These are phyloP conservation scores for Macroglossus sobrinus DNA, from an alignment of 2,113 vertebrate genomes.

Conservation along the genomic window DNA sequence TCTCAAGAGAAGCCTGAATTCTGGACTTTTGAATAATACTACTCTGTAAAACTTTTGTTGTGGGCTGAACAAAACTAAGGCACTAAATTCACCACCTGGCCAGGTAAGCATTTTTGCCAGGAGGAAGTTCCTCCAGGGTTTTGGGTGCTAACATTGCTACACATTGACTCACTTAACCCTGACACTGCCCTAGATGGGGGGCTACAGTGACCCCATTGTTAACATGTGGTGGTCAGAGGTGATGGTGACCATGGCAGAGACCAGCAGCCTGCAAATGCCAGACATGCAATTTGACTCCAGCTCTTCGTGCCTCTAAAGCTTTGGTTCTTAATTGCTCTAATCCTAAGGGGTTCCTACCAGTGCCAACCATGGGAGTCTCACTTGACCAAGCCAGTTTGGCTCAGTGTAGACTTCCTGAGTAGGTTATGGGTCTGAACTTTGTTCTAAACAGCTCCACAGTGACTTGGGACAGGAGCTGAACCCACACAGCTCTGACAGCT, in stretches of 20 bases:
- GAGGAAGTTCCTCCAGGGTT: not conserved
- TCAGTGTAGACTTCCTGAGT: not conserved
- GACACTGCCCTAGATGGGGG: not conserved
- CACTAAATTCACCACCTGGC: too few species aligned
- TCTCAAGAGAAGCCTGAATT: not conserved
- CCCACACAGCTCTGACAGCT: not conserved
- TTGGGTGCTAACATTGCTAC: fast-evolving
- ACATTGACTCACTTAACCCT: not conserved
- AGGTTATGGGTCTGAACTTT: not conserved
- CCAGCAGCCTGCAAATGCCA: not conserved
- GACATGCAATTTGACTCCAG: not conserved
- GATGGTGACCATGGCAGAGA: not conserved
- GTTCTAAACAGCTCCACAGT: not conserved
- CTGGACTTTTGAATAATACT: not conserved
- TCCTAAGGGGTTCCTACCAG: not conserved
- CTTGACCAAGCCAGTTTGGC: not conserved
- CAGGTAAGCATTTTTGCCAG: fast-evolving
- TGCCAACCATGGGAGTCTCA: not conserved
- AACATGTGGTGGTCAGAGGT: not conserved
- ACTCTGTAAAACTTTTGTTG: not conserved
- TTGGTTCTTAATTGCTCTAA: not conserved
- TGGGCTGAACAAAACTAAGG: not conserved
- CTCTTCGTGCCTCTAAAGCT: not conserved
- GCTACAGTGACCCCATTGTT: not conserved
- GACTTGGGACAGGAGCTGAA: not conserved